Evolutionary conservation across 2,113 vertebrate species (phyloP).

Genomic region (Loxodonta africana): DNA sequence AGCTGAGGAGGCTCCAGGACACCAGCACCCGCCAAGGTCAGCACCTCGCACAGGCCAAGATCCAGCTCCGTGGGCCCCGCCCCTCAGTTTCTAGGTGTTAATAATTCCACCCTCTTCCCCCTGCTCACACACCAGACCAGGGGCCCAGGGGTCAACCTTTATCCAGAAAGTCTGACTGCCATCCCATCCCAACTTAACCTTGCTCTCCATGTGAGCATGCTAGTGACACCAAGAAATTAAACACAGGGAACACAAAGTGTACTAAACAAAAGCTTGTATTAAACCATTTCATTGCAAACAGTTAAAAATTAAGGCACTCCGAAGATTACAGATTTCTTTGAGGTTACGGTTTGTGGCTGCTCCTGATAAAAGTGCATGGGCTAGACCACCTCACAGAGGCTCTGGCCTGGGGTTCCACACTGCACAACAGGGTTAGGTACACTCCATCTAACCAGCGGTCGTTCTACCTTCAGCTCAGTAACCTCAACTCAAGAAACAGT

Average conservation of each 20-base stretch:
- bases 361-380: not conserved
- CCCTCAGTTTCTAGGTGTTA: no score
- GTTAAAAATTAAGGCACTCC: conserved; percentile 76
- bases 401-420: not conserved
- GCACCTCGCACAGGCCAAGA: not conserved
- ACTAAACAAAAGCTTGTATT: not conserved
- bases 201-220: accelerated
- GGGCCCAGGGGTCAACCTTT: accelerated
- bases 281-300: conserved; percentile 31
- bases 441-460: not conserved
- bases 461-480: not conserved
- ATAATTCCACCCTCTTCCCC: no score
- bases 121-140: not conserved
- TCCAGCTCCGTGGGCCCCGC: not conserved
- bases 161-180: not conserved
- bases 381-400: not conserved
- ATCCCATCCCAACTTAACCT: no score
- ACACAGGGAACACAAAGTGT: not conserved
- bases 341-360: not conserved
- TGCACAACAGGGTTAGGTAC: not conserved
- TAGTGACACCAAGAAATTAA: not conserved
- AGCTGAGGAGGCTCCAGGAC: not conserved
- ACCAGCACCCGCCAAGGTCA: not conserved
- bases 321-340: not conserved
- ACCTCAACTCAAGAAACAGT: not conserved